Conservation (phyloP, 2,888 invertebrate genomes). For the Leistus spinibarbis region DNA sequence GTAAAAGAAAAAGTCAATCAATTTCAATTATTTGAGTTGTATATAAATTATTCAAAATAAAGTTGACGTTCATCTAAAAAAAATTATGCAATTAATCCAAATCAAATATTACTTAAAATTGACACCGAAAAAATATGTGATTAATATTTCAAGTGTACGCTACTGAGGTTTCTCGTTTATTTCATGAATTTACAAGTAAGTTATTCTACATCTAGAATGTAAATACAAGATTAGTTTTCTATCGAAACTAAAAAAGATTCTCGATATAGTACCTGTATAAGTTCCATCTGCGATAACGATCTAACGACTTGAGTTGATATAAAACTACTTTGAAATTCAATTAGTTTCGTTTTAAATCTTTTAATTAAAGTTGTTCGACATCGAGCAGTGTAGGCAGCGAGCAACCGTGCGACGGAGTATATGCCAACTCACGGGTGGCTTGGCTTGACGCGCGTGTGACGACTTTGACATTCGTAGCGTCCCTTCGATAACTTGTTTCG, state of each 20-base stretch:
- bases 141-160: not conserved
- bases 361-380: constrained; percentile 44
- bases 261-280: constrained; percentile 13
- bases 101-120: too few relatives aligned
- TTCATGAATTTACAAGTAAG: not conserved
- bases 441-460: constrained; percentile 12
- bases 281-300: constrained; percentile 28
- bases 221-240: constrained; percentile 37
- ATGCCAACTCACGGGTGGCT: constrained; percentile 18
- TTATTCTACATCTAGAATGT: constrained; percentile 23
- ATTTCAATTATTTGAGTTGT: too few relatives aligned
- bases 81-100: too few relatives aligned
- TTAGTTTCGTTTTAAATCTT: constrained; percentile 44
- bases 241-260: constrained; percentile 20
- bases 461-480: constrained; percentile 14
- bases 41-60: not conserved
- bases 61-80: not conserved
- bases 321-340: constrained; percentile 45
- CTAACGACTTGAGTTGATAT: constrained; percentile 18
- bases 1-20: too few relatives aligned
- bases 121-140: too few relatives aligned
- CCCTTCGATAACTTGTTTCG: constrained; percentile 21
- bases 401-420: not conserved
- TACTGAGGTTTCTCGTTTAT: not conserved
- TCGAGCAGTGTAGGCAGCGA: not conserved